These are phyloP conservation scores for Drosophila stalkeri DNA, from an alignment of 2,888 invertebrate genomes.

Conservation along the genomic window DNA sequence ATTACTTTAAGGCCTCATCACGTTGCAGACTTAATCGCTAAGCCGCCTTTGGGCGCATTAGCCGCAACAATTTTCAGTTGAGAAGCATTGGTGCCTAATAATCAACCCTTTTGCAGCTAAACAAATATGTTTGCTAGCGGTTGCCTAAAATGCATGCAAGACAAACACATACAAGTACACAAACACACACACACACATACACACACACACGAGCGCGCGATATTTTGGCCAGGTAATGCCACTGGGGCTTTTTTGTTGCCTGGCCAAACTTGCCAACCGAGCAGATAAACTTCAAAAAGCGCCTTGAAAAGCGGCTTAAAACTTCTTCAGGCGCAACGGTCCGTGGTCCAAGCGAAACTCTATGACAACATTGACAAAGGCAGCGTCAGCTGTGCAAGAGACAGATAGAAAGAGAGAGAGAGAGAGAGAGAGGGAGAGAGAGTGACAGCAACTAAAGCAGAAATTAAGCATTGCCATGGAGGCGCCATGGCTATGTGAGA, in stretches of 20 bases:
- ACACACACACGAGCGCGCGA: not conserved
- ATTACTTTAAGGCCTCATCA: slow-evolving; percentile 57
- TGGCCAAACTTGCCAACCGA: slow-evolving; percentile 34
- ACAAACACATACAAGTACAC: slow-evolving; percentile 4
- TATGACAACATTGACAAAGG: slow-evolving; percentile 68
- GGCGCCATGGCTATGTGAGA: slow-evolving; percentile 45
- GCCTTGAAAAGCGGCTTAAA: slow-evolving; percentile 71
- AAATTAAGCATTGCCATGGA: slow-evolving; percentile 66
- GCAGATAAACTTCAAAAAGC: slow-evolving; percentile 71
- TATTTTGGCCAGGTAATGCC: slow-evolving; percentile 39
- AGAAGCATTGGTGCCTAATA: slow-evolving; percentile 45
- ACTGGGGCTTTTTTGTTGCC: slow-evolving; percentile 12
- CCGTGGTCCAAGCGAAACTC: slow-evolving; percentile 32
- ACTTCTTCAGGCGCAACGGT: slow-evolving; percentile 51
- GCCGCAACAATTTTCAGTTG: slow-evolving; percentile 48
- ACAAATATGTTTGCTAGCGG: slow-evolving; percentile 53
- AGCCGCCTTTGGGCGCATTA: slow-evolving; percentile 70
- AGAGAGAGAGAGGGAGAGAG: not conserved
- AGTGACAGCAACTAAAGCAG: slow-evolving; percentile 28
- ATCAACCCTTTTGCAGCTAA: slow-evolving; percentile 64
- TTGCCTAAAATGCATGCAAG: slow-evolving; percentile 44
- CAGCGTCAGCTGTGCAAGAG: slow-evolving; percentile 10
- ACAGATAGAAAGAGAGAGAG: not conserved
- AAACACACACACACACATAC: not conserved
- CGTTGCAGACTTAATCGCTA: slow-evolving; percentile 51